Evolutionary conservation across 2,113 vertebrate species (phyloP).

Genomic region (Toxotes jaculatrix): DNA sequence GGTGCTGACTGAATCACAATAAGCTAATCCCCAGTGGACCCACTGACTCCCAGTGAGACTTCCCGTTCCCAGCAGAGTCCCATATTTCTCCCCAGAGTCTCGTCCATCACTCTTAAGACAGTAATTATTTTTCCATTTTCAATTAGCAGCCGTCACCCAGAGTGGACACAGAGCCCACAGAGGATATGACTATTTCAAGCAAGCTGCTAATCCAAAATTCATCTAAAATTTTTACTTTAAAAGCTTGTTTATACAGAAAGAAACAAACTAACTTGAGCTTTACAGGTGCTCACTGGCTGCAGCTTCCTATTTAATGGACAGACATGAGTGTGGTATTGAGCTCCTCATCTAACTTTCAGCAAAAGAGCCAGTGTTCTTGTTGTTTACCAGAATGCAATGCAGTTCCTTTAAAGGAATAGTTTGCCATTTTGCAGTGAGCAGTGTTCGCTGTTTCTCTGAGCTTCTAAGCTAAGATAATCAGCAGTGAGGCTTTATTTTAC

Average conservation of each 20-base stretch:
- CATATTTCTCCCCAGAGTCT: conserved; percentile 66
- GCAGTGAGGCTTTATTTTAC: too few relatives aligned
- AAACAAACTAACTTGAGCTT: neutral
- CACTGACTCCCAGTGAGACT: conserved; percentile 43
- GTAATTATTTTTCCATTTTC: conserved; percentile 82
- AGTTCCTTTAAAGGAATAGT: too few relatives aligned
- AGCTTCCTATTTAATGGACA: neutral
- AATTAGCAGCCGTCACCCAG: conserved; percentile 71
- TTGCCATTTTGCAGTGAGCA: too few relatives aligned
- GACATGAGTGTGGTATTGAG: neutral
- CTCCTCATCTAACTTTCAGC: neutral
- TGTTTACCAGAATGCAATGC: too few relatives aligned
- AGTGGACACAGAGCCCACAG: conserved; percentile 57
- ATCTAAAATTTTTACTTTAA: neutral
- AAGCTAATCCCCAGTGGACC: conserved; percentile 56
- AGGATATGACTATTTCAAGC: conserved; percentile 55
- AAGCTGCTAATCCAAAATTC: conserved; percentile 16
- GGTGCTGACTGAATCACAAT: conserved; percentile 60
- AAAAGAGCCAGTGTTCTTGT: too few relatives aligned
- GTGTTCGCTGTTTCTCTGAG: too few relatives aligned
- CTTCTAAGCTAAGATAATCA: too few relatives aligned
- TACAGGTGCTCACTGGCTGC: neutral
- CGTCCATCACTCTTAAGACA: conserved; percentile 80
- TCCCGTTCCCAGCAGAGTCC: conserved; percentile 46
- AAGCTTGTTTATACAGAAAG: conserved; percentile 6